phyloP scores from a whole-genome alignment of 2,797 vertebrate species.

The Anas capensis region DNA sequence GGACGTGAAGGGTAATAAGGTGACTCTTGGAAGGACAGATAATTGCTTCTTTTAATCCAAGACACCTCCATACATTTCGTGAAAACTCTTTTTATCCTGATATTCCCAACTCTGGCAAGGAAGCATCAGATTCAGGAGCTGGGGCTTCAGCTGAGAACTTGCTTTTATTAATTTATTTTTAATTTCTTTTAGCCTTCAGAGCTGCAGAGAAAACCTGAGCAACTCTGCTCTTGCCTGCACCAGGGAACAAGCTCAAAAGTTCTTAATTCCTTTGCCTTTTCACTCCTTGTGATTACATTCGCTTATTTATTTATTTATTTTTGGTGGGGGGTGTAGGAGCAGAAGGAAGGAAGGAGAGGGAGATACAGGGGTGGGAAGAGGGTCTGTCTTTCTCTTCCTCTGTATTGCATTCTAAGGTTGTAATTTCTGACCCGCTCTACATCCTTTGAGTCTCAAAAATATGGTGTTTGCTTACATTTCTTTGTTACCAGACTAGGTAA shows the following conservation, averaged over 20 bases:
- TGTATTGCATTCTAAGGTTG: not conserved
- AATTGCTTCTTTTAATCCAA: not conserved
- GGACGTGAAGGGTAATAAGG: not conserved
- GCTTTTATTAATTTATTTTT: not conserved
- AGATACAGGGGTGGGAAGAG: not conserved
- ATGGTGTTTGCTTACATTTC: not conserved
- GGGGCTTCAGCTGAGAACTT: not conserved
- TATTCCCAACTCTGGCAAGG: not conserved
- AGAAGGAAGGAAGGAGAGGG: not conserved
- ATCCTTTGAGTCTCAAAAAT: not conserved
- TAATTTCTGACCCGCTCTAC: not conserved
- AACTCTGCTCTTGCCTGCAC: not conserved
- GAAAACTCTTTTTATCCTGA: not conserved
- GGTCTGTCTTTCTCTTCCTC: not conserved
- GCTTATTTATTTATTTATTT: not conserved
- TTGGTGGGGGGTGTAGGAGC: not conserved
- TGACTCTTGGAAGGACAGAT: not conserved
- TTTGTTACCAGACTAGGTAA: not conserved
- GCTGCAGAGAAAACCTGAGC: not conserved
- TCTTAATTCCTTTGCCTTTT: slow-evolving; percentile 11
- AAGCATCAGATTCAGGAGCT: not conserved
- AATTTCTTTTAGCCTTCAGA: not conserved
- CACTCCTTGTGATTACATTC: not conserved
- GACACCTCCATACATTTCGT: not conserved
- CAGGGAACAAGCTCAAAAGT: not conserved